These are phyloP conservation scores for Hiodon tergisus DNA, from an alignment of 2,113 vertebrate species.

Conservation along the genomic window DNA sequence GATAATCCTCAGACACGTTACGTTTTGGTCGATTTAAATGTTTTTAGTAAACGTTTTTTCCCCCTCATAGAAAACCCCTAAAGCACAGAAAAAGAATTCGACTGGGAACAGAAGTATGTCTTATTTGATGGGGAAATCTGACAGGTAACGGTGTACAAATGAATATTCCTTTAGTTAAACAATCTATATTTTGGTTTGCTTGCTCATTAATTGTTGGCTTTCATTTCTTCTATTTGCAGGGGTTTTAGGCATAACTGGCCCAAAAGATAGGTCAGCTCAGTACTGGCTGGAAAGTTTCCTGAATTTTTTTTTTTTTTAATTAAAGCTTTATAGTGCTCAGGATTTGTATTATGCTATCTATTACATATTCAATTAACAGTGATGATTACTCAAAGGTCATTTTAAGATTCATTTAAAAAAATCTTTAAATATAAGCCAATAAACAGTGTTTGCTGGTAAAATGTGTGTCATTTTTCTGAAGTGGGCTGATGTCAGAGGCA, in stretches of 20 bases:
- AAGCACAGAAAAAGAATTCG: slow-evolving; percentile 62
- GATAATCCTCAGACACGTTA: too few relatives aligned
- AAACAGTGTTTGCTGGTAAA: slow-evolving; percentile 16
- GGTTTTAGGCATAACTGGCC: slow-evolving; percentile 85
- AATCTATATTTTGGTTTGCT: not conserved
- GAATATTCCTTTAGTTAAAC: not conserved
- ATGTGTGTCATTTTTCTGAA: not conserved
- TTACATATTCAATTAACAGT: not conserved
- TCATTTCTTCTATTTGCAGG: slow-evolving; percentile 51
- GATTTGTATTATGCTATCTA: not conserved
- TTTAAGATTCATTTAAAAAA: slow-evolving; percentile 10
- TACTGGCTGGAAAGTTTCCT: not conserved
- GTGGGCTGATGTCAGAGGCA: too few relatives aligned
- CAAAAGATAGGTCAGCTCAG: slow-evolving; percentile 69
- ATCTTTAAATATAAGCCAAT: not conserved
- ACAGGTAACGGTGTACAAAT: slow-evolving; percentile 60
- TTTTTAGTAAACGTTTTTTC: slow-evolving; percentile 1
- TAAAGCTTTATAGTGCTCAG: slow-evolving; percentile 1
- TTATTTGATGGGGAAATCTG: slow-evolving; percentile 72
- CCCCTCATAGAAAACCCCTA: slow-evolving; percentile 66
- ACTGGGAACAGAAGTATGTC: slow-evolving; percentile 82
- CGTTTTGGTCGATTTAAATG: too few relatives aligned
- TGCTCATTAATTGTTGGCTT: not conserved
- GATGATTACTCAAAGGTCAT: not conserved
- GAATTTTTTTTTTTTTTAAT: not conserved